Evolutionary conservation across 1,140 invertebrate species (phyloP).

Genomic region (Bemisia tabaci): DNA sequence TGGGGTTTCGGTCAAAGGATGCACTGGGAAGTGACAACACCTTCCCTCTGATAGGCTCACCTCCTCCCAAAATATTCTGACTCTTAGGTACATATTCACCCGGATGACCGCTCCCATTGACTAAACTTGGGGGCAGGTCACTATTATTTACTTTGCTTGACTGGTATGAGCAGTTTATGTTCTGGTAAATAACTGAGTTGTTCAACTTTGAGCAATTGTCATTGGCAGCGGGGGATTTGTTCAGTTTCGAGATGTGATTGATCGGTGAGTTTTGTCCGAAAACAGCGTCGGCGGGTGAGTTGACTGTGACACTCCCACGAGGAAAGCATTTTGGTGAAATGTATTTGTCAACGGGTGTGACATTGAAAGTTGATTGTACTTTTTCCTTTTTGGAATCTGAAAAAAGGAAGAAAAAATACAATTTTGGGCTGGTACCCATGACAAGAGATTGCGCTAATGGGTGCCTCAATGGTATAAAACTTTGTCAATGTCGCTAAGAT

Average conservation of each 20-base stretch:
- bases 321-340: not conserved
- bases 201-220: not conserved
- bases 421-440: too few species aligned
- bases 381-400: not conserved
- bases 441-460: too few species aligned
- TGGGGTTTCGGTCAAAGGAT: not conserved
- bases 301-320: not conserved
- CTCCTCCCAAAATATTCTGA: not conserved
- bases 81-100: not conserved
- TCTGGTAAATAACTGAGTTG: not conserved
- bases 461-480: too few species aligned
- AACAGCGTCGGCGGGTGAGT: not conserved
- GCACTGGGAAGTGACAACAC: not conserved
- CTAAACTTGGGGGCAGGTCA: not conserved
- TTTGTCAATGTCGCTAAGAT: too few species aligned
- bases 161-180: not conserved
- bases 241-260: not conserved
- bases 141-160: not conserved
- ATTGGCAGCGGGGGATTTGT: not conserved
- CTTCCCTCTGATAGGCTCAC: not conserved
- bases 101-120: not conserved
- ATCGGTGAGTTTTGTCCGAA: not conserved
- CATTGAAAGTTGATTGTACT: not conserved
- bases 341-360: not conserved
- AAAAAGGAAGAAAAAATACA: not conserved